phyloP scores from a whole-genome alignment of 2,888 invertebrate species.

The Ornithoptera alexandrae region DNA sequence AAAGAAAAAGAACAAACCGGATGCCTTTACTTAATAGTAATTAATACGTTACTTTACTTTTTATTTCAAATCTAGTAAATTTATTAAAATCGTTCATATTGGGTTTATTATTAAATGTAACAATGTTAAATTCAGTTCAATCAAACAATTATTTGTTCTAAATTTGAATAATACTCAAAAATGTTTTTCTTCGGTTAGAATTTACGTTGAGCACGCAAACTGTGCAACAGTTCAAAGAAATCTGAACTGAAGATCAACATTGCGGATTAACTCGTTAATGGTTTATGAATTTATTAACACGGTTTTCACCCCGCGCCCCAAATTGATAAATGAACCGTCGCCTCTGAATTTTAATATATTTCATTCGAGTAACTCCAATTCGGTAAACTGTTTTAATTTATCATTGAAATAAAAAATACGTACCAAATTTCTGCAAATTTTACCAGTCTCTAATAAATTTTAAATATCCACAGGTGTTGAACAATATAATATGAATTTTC shows the following conservation, averaged over 20 bases:
- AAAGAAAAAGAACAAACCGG: no score
- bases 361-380: constrained; percentile 24
- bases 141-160: background rate
- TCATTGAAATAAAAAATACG: no score
- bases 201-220: constrained; percentile 7
- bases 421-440: no score
- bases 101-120: background rate
- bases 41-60: background rate
- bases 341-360: constrained; percentile 29
- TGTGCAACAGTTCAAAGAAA: constrained; percentile 35
- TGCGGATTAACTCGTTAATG: constrained; percentile 42
- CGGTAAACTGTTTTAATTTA: background rate
- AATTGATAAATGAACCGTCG: constrained; percentile 32
- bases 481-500: no score
- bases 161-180: constrained; percentile 2
- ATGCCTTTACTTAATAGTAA: background rate
- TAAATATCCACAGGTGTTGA: no score
- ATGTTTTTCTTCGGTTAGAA: constrained; percentile 8
- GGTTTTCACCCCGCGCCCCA: constrained; percentile 31
- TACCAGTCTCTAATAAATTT: no score
- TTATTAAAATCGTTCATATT: background rate
- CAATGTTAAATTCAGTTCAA: background rate
- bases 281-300: constrained; percentile 40
- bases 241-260: constrained; percentile 42
- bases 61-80: background rate